Percentiles rank a stretch among this genome's conserved stretches.
Conservation (phyloP, 1,140 invertebrate genomes). For the Zelostemma sp. region DNA sequence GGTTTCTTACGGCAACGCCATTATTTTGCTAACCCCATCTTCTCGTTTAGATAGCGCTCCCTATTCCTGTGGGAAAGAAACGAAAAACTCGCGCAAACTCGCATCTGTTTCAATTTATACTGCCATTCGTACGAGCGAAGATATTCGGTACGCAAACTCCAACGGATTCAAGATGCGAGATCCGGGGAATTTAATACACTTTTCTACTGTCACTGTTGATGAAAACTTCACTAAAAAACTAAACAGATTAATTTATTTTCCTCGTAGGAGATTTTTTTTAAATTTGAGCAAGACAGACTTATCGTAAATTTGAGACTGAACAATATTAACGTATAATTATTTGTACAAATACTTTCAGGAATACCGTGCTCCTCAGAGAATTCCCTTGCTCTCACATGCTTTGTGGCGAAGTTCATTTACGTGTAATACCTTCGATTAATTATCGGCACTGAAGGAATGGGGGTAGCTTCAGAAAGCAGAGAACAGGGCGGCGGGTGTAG, state of each 20-base stretch:
- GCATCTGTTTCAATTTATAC: conserved; percentile 70
- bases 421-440: conserved; percentile 61
- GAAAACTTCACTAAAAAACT: conserved; percentile 2
- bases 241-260: too few relatives aligned
- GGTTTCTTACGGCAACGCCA: conserved; percentile 30
- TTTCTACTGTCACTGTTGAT: conserved; percentile 15
- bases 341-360: too few relatives aligned
- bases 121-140: conserved; percentile 45
- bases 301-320: too few relatives aligned
- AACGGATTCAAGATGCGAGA: conserved; percentile 29
- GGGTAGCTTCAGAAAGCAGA: too few relatives aligned
- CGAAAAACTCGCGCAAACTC: conserved; percentile 68
- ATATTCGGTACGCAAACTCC: conserved; percentile 43
- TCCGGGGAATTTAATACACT: conserved; percentile 30
- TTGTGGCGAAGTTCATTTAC: conserved; percentile 46
- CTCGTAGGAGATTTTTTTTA: too few relatives aligned
- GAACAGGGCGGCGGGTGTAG: conserved; percentile 25
- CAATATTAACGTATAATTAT: too few relatives aligned
- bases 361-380: too few relatives aligned
- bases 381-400: too few relatives aligned
- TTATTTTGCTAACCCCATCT: conserved; percentile 47
- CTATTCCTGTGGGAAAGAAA: conserved; percentile 52
- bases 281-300: too few relatives aligned
- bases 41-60: conserved; percentile 41
- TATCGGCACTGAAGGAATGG: conserved; percentile 37